phyloP scores from a whole-genome alignment of 2,797 vertebrate species.

The Astyanax mexicanus region DNA sequence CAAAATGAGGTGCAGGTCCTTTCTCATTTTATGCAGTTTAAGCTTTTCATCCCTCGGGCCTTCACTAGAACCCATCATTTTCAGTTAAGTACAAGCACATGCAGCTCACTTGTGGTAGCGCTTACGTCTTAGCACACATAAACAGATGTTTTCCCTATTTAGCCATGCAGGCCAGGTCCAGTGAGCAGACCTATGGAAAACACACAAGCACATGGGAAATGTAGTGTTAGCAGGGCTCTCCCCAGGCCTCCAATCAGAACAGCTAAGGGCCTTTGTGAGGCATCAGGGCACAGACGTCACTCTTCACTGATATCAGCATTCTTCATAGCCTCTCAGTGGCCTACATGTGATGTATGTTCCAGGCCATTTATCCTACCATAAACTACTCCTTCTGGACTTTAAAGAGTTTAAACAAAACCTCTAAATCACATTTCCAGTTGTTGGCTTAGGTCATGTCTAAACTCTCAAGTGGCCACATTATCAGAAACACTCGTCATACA shows the following conservation, averaged over 20 bases:
- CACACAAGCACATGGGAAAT: slow-evolving; percentile 37
- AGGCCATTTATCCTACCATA: neutral
- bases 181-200: neutral
- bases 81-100: neutral
- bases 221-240: slow-evolving; percentile 25
- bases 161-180: neutral
- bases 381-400: neutral
- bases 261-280: neutral
- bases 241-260: neutral
- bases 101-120: neutral
- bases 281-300: neutral
- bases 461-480: too few relatives aligned
- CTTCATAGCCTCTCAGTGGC: neutral
- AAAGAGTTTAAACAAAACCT: too few relatives aligned
- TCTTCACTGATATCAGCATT: neutral
- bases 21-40: neutral
- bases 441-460: neutral
- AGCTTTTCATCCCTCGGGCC: neutral
- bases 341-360: neutral
- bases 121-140: neutral
- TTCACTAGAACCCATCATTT: too few relatives aligned
- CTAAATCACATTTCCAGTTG: neutral
- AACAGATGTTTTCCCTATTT: slow-evolving; percentile 38
- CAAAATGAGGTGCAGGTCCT: neutral
- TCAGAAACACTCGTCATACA: too few relatives aligned